Conservation (phyloP, 2,888 invertebrate genomes). For the Drosophila algonquin region DNA sequence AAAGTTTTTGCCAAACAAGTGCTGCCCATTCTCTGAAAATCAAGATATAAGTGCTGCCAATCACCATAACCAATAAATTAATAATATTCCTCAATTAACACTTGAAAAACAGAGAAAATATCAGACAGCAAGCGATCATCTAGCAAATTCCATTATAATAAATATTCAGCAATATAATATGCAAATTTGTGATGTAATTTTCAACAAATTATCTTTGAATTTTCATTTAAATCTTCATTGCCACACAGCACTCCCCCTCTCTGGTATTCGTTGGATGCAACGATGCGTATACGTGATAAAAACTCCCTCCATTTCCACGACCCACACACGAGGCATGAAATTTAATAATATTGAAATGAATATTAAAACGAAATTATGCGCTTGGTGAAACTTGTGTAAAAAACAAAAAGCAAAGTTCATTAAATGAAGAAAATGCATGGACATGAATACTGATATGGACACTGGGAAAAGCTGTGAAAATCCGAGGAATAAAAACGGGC, state of each 20-base stretch:
- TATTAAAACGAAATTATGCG: slow-evolving; percentile 33
- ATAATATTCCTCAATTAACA: not conserved
- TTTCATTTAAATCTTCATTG: not conserved
- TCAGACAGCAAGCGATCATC: not conserved
- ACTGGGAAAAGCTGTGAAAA: slow-evolving; percentile 4
- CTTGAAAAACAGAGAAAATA: not conserved
- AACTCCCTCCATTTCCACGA: not conserved
- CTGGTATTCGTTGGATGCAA: slow-evolving; percentile 6
- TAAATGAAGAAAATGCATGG: slow-evolving; percentile 23
- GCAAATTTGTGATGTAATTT: not conserved
- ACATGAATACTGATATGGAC: slow-evolving; percentile 14
- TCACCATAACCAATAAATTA: not conserved
- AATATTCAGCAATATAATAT: not conserved
- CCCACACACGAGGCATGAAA: not conserved
- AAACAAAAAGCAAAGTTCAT: slow-evolving; percentile 41
- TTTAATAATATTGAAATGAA: slow-evolving; percentile 12
- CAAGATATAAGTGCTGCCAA: not conserved
- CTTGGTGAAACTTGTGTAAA: slow-evolving; percentile 1
- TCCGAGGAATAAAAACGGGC: not conserved
- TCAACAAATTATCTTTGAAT: not conserved
- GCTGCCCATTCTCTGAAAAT: not conserved
- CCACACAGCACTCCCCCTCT: not conserved
- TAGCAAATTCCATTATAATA: not conserved
- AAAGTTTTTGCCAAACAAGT: not conserved
- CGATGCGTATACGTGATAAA: slow-evolving; percentile 46